These are phyloP conservation scores for Parus major DNA, from an alignment of 2,113 vertebrate species.

Conservation along the genomic window DNA sequence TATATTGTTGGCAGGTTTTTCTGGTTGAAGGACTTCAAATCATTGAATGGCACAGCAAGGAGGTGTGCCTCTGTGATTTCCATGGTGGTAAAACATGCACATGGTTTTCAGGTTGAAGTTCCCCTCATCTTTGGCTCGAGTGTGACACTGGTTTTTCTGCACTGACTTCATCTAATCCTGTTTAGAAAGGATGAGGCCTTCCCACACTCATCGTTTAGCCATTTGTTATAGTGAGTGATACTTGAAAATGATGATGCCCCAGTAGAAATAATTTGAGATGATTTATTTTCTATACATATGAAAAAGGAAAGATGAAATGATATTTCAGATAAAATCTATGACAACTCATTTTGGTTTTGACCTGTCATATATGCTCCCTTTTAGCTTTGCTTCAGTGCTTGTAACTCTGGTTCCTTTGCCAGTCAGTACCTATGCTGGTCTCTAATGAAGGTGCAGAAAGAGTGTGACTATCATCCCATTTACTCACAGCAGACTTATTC, in stretches of 20 bases:
- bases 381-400: neutral
- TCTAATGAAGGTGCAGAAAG: neutral
- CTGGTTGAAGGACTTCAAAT: neutral
- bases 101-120: neutral
- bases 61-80: fast-evolving
- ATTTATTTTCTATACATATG: neutral
- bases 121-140: neutral
- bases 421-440: neutral
- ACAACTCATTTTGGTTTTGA: neutral
- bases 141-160: neutral
- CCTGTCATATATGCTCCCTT: neutral
- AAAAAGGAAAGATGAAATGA: neutral
- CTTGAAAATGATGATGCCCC: neutral
- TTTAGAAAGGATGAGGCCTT: neutral
- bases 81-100: fast-evolving
- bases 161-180: neutral
- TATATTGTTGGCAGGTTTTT: neutral
- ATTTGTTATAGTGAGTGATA: neutral
- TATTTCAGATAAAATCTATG: neutral
- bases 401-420: neutral
- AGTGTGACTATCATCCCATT: fast-evolving
- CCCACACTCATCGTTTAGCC: fast-evolving
- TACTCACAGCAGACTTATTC: neutral
- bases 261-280: fast-evolving
- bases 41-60: neutral